Evolutionary conservation across 1,140 invertebrate genomes (phyloP), one percentile per base, ranked within the genome.

Genomic region (Pogonomyrmex barbatus): DNA sequence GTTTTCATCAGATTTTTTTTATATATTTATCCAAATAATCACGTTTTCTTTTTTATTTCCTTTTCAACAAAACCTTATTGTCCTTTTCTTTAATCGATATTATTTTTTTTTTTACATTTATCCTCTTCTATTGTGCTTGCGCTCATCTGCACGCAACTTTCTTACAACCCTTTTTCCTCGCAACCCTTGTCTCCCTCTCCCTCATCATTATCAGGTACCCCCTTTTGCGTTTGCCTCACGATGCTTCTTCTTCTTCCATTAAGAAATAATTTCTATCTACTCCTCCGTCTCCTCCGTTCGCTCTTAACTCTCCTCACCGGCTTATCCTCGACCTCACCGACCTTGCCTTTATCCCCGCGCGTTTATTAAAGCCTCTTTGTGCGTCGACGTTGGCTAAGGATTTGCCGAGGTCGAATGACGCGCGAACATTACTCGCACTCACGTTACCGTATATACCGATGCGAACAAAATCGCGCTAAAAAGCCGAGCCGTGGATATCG

Each of bases 161-260:
- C 60, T 58, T 60, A 12, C 56, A 47, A 62, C 9, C n/a, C n/a
- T 50, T 33, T 73, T 33, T 68, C 56, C 56, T 62, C n/a, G 17
- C 58, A 10, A n/a, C n/a, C 54, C 73, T 82, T 63, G 84, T 85
- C 75, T 65, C 54, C 52, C 68, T 88, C 73, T 86, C 82, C 67
- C 60, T 86, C 58, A 67, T 88, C 85, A 82, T 89, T 85, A 88
- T 52, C 45, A 54, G 56, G 47, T 81, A 76, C 68, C 56, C 56
- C 33, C n/a, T 56, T 77, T 60, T 76, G 65, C 79, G 68, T 50
- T 60, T 77, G 60, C 62, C 60, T 78, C 47, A 45, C 77, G 86
- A 77, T 83, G 79, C 81, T 77, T 58, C 86, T 87, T 58, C 86
- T 87, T 81, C 81, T 77, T 87, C 88, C 79, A 87, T 89, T 89